Conservation (phyloP, 2,113 vertebrate species). For the Colistium nudipinnis region DNA sequence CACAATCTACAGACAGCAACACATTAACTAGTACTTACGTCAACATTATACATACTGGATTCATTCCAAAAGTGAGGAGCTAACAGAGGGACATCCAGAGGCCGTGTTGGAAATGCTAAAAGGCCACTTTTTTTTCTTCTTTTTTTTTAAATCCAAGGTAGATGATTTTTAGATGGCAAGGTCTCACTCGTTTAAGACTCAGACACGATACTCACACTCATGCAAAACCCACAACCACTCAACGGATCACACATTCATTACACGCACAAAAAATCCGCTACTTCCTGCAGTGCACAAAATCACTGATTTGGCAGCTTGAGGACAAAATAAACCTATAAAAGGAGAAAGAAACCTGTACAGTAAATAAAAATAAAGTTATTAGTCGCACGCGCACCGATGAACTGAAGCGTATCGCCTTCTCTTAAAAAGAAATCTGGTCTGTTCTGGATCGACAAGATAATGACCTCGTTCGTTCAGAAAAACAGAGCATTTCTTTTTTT, state of each 20-base stretch:
- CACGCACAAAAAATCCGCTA: slow-evolving; percentile 63
- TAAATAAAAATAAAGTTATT: slow-evolving; percentile 42
- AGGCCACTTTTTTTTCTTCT: slow-evolving; percentile 80
- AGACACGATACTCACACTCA: slow-evolving; percentile 42
- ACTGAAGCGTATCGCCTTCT: too few relatives aligned
- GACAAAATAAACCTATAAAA: slow-evolving; percentile 61
- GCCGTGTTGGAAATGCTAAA: slow-evolving; percentile 74
- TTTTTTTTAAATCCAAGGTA: slow-evolving; percentile 70
- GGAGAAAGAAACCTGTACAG: slow-evolving; percentile 45
- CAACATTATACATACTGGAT: slow-evolving; percentile 47
- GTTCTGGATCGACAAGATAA: too few relatives aligned
- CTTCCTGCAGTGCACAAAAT: slow-evolving; percentile 65
- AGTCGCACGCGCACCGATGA: too few relatives aligned
- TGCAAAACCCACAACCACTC: slow-evolving; percentile 48
- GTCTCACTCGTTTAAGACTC: slow-evolving; percentile 37
- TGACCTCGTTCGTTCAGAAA: too few relatives aligned
- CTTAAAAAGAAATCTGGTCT: too few relatives aligned
- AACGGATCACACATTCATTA: slow-evolving; percentile 44
- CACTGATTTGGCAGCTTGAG: slow-evolving; percentile 67
- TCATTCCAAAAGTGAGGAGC: slow-evolving; percentile 72
- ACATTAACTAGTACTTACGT: slow-evolving; percentile 72
- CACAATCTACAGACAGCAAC: slow-evolving; percentile 66
- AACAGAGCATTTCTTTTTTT: too few relatives aligned
- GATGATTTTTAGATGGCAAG: slow-evolving; percentile 57
- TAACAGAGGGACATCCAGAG: slow-evolving; percentile 65